A percentile compares a stretch with the other conserved stretches of the same genome.
phyloP scores from a whole-genome alignment of 2,888 invertebrate species.

The Trachelus troglodyta region DNA sequence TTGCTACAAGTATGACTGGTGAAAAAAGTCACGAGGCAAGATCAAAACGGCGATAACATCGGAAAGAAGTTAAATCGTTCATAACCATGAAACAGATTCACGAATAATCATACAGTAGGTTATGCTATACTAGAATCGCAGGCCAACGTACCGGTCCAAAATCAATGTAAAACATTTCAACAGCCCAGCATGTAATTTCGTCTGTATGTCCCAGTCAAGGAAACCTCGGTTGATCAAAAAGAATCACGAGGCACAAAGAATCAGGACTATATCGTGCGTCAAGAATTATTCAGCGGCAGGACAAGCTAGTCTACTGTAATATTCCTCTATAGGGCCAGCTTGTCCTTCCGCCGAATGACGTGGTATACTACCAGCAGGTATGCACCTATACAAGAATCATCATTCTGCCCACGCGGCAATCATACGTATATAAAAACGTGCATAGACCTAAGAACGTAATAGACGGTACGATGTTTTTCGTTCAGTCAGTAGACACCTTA shows the following conservation, averaged over 20 bases:
- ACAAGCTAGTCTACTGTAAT: not conserved
- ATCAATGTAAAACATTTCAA: not conserved
- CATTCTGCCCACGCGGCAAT: not conserved
- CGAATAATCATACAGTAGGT: not conserved
- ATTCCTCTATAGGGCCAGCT: not conserved
- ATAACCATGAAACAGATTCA: not conserved
- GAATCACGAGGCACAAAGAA: not conserved
- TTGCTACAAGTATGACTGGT: not conserved
- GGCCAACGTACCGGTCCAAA: not conserved
- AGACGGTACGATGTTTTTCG: conserved; percentile 32
- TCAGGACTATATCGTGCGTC: not conserved
- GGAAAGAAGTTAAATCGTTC: not conserved
- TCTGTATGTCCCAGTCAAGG: not conserved
- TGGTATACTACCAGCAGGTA: not conserved
- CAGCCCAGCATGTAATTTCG: not conserved
- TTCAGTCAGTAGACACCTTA: conserved; percentile 35
- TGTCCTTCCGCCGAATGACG: too few species aligned
- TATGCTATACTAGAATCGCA: not conserved
- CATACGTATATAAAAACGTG: not conserved
- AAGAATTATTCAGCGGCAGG: not conserved
- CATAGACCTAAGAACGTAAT: not conserved
- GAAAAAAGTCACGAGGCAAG: not conserved
- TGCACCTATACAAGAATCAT: not conserved
- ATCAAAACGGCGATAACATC: not conserved
- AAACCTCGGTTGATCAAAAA: not conserved